Conservation (phyloP, 2,113 vertebrate genomes). For the Capra hircus region DNA sequence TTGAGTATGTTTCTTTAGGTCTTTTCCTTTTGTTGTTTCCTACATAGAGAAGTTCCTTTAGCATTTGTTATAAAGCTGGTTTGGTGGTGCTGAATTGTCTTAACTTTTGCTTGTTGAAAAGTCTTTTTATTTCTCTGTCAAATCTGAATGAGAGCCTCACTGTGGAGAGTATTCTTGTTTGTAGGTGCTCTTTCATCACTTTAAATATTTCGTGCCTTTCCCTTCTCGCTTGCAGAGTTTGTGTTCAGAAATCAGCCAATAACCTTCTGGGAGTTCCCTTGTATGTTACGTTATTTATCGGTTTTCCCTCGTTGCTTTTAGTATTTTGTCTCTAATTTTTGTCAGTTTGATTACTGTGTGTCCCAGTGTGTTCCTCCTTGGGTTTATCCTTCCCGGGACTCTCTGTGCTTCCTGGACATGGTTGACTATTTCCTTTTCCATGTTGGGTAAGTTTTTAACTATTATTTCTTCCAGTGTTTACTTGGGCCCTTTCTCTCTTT, state of each 20-base stretch:
- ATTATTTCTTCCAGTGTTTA: background rate
- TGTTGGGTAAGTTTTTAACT: background rate
- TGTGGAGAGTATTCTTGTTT: background rate
- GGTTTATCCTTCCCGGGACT: background rate
- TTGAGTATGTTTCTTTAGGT: background rate
- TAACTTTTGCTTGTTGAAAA: background rate
- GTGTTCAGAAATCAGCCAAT: background rate
- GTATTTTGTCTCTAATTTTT: background rate
- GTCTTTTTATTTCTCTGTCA: background rate
- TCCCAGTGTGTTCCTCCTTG: background rate
- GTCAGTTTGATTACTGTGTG: background rate
- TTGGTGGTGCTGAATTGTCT: background rate
- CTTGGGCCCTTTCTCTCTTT: background rate
- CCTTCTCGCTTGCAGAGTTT: background rate
- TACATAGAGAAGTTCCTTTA: background rate
- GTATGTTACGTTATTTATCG: background rate
- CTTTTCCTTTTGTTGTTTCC: background rate
- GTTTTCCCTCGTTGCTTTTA: background rate
- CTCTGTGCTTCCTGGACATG: background rate
- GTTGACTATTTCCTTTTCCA: background rate
- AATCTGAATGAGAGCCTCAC: background rate
- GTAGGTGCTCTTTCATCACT: background rate
- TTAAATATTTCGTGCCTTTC: background rate
- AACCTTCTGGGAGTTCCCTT: background rate
- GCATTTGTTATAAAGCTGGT: background rate